Base-by-base conservation (phyloP, 2,797 vertebrate species). In the Lagorchestes hirsutus region DNA sequence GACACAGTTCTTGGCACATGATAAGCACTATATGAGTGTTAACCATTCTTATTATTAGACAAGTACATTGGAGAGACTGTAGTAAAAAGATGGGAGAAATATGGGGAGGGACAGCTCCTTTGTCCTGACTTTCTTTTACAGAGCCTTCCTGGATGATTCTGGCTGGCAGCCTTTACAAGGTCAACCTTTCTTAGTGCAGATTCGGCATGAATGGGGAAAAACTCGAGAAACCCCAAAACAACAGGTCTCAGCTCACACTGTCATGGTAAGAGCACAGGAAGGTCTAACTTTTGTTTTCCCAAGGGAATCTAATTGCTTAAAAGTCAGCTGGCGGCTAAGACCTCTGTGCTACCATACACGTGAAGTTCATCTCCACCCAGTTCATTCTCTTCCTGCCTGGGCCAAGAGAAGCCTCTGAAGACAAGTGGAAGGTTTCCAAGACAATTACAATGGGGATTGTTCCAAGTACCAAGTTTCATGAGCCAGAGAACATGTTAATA, bases 241-340 rank as follows among this genome's bases (percentile, higher is more conserved):
- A 87, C 28, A 87, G 74, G 57, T 54, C 50, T 1, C 34, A 92
- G 34, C 50, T 57, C 90, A 92, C 93, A 50, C 46, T 14, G 0
- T 34, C 91, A 82, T 74, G 62, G 93, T 87, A 95, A 95, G 95
- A 95, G 91, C 58, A 34, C 16, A 87, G 54, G 34, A 95, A 96
- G 93, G 31, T 82, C 50, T 90, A 90, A 46, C n/a, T 50, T 97
- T 96, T 97, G 57, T 96, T 96, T 95, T 96, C 92, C 94, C 94
- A 90, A 95, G 96, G 97, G 95, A 94, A 95, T 96, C 96, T 98
- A 62, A 0, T 97, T 97, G 97, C 96, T 97, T 98, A 96, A 96
- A 95, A 96, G 92, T 92, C 96, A 98, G 95, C 95, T 98, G 97
- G 92, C 28, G 98, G 96, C 95, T 94, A 95, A 57, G 91, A 55